phyloP scores from a whole-genome alignment of 2,888 invertebrate genomes.

The Congeria kusceri region DNA sequence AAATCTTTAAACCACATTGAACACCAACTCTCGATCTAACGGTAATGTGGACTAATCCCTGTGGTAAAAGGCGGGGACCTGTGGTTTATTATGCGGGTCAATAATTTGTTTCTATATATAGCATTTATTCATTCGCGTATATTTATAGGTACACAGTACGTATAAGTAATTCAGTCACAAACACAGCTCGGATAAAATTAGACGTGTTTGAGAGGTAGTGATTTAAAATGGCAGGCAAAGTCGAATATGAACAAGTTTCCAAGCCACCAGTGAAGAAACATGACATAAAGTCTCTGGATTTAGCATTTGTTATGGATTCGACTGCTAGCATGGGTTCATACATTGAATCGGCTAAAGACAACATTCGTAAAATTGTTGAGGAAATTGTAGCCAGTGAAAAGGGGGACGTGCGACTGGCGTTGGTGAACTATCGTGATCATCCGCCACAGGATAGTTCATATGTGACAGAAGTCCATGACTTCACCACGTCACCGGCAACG shows the following conservation, averaged over 20 bases:
- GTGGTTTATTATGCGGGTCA: no score
- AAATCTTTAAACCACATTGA: no score
- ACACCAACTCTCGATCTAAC: no score
- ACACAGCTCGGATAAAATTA: no score
- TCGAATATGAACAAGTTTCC: slow-evolving; percentile 43
- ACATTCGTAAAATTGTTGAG: slow-evolving; percentile 79
- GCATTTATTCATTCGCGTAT: no score
- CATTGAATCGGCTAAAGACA: slow-evolving; percentile 77
- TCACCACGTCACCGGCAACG: slow-evolving; percentile 74
- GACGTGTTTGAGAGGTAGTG: no score
- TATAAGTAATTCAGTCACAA: no score
- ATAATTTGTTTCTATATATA: no score
- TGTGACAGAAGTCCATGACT: slow-evolving; percentile 80
- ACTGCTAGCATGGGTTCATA: slow-evolving; percentile 82
- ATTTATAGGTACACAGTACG: no score
- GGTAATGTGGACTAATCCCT: no score
- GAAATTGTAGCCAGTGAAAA: slow-evolving; percentile 80
- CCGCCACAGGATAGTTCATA: slow-evolving; percentile 80
- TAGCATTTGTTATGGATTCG: slow-evolving; percentile 83
- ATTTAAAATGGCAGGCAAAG: slow-evolving; percentile 24
- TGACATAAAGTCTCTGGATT: slow-evolving; percentile 76
- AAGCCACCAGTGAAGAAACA: slow-evolving; percentile 69
- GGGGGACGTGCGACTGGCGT: slow-evolving; percentile 78
- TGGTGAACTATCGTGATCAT: slow-evolving; percentile 83
- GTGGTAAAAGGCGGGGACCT: no score